Conservation (phyloP, 2,888 invertebrate species). For the Cylindroiulus punctatus region DNA sequence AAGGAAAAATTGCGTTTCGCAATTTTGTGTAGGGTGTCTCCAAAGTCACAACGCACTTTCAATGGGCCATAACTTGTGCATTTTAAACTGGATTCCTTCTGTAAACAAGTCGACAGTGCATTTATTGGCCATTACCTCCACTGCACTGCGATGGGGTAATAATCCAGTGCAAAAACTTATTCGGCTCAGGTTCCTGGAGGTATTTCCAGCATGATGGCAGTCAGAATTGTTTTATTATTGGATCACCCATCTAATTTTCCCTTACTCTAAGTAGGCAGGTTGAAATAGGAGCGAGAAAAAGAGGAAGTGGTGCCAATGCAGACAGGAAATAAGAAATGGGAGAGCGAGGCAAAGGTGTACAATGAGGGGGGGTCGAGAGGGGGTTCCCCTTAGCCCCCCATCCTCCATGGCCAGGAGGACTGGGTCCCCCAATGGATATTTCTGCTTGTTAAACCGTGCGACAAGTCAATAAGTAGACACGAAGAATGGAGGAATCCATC, state of each 20-base stretch:
- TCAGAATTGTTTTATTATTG: slow-evolving; percentile 33
- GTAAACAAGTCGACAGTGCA: no score
- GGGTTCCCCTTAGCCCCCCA: background rate
- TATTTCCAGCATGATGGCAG: background rate
- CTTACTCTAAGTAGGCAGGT: slow-evolving; percentile 1
- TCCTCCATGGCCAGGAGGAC: background rate
- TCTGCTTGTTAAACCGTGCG: slow-evolving; percentile 33
- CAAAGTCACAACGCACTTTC: no score
- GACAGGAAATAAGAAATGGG: slow-evolving; percentile 35
- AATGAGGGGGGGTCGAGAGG: background rate
- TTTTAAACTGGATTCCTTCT: no score
- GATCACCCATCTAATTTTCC: slow-evolving; percentile 23
- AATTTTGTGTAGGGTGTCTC: no score
- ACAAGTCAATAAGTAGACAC: slow-evolving; percentile 39
- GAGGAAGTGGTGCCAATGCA: background rate
- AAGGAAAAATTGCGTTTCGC: no score
- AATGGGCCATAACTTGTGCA: no score
- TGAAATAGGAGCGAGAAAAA: slow-evolving; percentile 21
- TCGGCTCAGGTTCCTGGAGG: background rate
- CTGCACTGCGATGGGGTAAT: background rate
- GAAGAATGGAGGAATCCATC: slow-evolving; percentile 29
- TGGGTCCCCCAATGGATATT: background rate
- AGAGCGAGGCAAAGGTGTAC: slow-evolving; percentile 4
- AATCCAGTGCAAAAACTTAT: background rate
- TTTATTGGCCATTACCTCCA: background rate